Percentiles rank a stretch among this genome's conserved stretches.
Conservation (phyloP, 92 coral and sea anemone species). For the Ricordea florida region DNA sequence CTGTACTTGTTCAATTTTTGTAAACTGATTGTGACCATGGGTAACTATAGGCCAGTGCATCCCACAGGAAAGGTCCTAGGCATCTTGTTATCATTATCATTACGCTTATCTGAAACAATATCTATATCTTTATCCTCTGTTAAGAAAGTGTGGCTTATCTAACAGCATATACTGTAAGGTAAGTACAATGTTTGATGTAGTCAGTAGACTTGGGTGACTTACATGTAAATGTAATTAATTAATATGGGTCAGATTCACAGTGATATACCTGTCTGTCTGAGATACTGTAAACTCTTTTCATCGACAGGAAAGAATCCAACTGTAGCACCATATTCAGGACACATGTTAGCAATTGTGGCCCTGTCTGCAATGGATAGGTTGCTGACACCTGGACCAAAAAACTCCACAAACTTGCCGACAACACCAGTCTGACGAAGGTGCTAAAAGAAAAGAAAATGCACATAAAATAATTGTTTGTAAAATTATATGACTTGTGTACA, state of each 20-base stretch:
- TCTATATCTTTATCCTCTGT: no score
- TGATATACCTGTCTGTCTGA: slow-evolving; percentile 90
- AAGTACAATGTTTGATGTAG: background rate
- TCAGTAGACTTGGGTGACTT: background rate
- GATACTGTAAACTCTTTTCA: slow-evolving; percentile 81
- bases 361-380: slow-evolving; percentile 95
- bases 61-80: no score
- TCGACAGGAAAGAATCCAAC: slow-evolving; percentile 97
- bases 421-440: slow-evolving; percentile 94
- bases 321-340: slow-evolving; percentile 99
- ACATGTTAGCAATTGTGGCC: slow-evolving; percentile 99
- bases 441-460: slow-evolving; percentile 16
- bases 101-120: no score
- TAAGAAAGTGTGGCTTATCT: no score
- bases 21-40: no score
- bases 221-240: no score
- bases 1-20: no score
- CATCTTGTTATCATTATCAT: no score
- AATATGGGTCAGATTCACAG: no score
- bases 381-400: slow-evolving; percentile 97
- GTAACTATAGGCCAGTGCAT: no score
- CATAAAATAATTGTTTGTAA: background rate
- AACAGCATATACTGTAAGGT: background rate
- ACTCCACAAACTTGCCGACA: slow-evolving; percentile 99
- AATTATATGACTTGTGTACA: background rate